These are phyloP conservation scores for Sisyra terminalis DNA, from an alignment of 2,888 invertebrate species.

Conservation along the genomic window DNA sequence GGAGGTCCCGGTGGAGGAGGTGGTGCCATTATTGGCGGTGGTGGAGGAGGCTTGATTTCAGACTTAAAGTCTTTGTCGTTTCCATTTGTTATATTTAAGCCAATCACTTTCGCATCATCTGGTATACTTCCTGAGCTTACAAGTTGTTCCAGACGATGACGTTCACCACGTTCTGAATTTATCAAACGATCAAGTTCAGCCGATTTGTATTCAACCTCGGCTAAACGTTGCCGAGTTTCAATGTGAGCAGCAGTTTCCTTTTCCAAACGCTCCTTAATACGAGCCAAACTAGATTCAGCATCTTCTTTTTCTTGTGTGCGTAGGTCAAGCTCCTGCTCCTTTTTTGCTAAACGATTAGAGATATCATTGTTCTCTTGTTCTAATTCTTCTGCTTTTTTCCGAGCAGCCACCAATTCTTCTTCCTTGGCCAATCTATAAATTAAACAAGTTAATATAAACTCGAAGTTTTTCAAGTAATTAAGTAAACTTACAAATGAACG, in stretches of 20 bases:
- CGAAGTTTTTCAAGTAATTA: background rate
- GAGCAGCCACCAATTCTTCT: constrained; percentile 76
- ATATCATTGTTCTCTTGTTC: constrained; percentile 81
- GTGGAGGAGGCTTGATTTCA: constrained; percentile 24
- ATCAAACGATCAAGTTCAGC: constrained; percentile 38
- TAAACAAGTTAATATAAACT: constrained; percentile 4
- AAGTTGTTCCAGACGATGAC: constrained; percentile 66
- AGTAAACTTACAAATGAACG: constrained; percentile 45
- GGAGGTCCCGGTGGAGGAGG: constrained; percentile 42
- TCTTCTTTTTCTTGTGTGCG: constrained; percentile 86
- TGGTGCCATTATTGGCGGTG: constrained; percentile 20
- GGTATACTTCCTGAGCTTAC: constrained; percentile 84
- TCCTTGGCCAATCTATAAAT: constrained; percentile 59
- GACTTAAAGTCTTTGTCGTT: constrained; percentile 17
- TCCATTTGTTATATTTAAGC: constrained; percentile 21
- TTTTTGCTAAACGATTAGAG: constrained; percentile 72
- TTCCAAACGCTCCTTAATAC: constrained; percentile 76
- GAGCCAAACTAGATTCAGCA: constrained; percentile 60
- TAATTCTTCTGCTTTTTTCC: constrained; percentile 71
- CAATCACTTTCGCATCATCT: constrained; percentile 75
- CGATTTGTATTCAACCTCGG: constrained; percentile 37
- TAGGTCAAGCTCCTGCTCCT: constrained; percentile 83
- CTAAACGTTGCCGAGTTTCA: constrained; percentile 64
- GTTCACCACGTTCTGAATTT: constrained; percentile 61
- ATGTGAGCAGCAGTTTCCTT: constrained; percentile 77